Base-by-base conservation (phyloP, 2,888 invertebrate species). In the Torymus auratus region DNA sequence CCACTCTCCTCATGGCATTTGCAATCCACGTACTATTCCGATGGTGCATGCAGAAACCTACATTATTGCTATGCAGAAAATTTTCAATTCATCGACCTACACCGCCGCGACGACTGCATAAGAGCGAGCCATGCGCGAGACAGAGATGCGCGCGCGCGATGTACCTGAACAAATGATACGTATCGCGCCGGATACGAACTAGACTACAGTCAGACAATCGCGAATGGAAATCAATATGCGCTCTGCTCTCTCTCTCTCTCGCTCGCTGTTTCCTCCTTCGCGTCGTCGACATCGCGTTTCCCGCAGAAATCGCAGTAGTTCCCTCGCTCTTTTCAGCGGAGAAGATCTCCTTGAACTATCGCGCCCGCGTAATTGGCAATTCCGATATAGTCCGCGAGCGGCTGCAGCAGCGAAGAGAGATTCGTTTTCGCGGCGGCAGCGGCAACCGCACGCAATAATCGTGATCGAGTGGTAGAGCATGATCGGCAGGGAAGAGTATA, bases 141-240 rank as follows among this genome's bases (percentile, higher is more conserved):
- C 41, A 64, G 14, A 70, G 28, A 41, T 2, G 68, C 2, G 58
- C 7, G 58, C 7, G 56, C 4, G 52, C 52, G 61, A 68, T 64
- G 53, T 67, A 65, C 67, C 75, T 23, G 62, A 69, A 61, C 68
- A 58, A 64, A 23, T 12, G 76, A 77, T 75, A 64, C 17, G 13
- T 65, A 76, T 74, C 67, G 50, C 62, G 52, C 62, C 80, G 80
- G 76, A 80, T 77, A 68, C 56, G 62, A 72, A 72, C 80, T 80
- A 76, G 72, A 72, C 77, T 72, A 58, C 72, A 56, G 67, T 52
- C 72, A 73, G 77, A 77, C 73, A 71, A 75, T 80, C 64, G 55
- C 41, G 23, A 68, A 71, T 62, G 62, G 56, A 80, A 76, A 80
- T 80, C 70, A 20, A 80, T 80, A 71, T n/a, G 60, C 64, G 76